Conservation (phyloP, 1,140 invertebrate species). For the Dendrolimus kikuchii region DNA sequence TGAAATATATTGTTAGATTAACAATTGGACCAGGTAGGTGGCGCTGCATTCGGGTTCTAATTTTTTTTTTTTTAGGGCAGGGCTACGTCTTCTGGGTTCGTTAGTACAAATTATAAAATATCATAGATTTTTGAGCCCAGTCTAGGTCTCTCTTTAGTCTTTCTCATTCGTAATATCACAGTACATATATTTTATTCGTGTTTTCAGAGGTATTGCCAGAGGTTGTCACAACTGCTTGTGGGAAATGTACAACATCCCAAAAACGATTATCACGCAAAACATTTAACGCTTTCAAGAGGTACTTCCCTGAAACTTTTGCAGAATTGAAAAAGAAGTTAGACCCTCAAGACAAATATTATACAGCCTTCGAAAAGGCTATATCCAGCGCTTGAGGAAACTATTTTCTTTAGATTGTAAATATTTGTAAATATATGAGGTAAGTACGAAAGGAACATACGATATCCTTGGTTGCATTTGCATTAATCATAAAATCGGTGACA, state of each 20-base stretch:
- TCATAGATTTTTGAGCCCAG: no score
- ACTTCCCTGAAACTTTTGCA: constrained; percentile 22
- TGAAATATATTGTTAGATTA: no score
- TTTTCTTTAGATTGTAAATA: constrained; percentile 1
- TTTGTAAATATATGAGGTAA: constrained; percentile 9
- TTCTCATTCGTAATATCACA: background rate
- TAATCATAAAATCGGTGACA: background rate
- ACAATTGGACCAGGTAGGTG: no score
- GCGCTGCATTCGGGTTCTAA: no score
- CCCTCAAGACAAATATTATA: constrained; percentile 37
- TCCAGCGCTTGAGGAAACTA: constrained; percentile 14
- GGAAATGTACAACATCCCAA: constrained; percentile 37
- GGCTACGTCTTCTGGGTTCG: no score
- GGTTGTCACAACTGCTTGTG: constrained; percentile 34
- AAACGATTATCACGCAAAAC: constrained; percentile 32
- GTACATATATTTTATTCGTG: background rate
- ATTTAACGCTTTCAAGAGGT: constrained; percentile 33
- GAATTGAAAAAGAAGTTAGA: constrained; percentile 36
- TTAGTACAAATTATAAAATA: no score
- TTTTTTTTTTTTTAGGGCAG: no score
- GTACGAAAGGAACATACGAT: background rate
- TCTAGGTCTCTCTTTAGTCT: no score
- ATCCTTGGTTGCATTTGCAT: background rate
- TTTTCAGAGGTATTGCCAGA: constrained; percentile 38
- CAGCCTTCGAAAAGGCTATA: constrained; percentile 27